phyloP scores from a whole-genome alignment of 2,797 vertebrate species.

The Cercopithecus mitis region DNA sequence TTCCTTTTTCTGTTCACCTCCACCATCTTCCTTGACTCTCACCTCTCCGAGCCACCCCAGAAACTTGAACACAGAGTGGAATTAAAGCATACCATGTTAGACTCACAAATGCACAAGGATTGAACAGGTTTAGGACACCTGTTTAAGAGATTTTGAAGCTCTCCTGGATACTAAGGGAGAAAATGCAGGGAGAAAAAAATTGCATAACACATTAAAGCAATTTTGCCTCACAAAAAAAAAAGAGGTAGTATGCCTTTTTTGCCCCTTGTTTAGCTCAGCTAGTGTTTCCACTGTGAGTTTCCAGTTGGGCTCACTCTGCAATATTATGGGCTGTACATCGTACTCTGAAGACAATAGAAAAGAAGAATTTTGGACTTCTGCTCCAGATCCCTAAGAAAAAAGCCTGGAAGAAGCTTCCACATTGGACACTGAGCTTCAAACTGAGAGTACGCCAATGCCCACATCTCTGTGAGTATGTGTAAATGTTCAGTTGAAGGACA shows the following conservation, averaged over 20 bases:
- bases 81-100: neutral
- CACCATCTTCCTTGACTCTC: rapidly evolving
- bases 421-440: neutral
- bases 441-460: neutral
- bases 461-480: neutral
- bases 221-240: neutral
- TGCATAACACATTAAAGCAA: constrained; percentile 46
- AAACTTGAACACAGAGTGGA: neutral
- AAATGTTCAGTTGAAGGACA: neutral
- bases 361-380: neutral
- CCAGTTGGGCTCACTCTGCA: neutral
- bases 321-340: neutral
- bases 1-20: neutral
- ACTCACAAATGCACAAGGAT: neutral
- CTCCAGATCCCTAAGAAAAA: neutral
- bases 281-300: neutral
- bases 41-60: neutral
- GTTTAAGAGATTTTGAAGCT: constrained; percentile 26
- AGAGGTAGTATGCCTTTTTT: neutral
- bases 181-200: neutral
- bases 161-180: neutral
- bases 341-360: neutral
- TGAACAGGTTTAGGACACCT: neutral
- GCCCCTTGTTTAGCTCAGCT: neutral
- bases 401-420: neutral